A percentile compares a stretch with the other conserved stretches of the same genome.
phyloP scores from a whole-genome alignment of 2,797 vertebrate genomes.

The Aldrovandia affinis region DNA sequence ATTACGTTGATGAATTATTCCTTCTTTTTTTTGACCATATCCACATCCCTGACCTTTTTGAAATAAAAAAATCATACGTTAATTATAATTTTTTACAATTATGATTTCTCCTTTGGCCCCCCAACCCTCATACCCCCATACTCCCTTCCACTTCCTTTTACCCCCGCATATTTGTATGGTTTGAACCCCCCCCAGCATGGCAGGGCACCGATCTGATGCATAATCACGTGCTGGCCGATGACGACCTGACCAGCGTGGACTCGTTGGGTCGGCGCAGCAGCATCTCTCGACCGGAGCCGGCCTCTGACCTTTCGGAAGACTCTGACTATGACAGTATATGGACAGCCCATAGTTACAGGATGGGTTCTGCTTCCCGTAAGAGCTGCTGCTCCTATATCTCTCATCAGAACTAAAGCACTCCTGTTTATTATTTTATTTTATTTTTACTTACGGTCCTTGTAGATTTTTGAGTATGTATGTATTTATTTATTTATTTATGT shows the following conservation, averaged over 20 bases:
- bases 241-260: conserved; percentile 87
- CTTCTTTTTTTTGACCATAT: conserved; percentile 2
- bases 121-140: conserved; percentile 64
- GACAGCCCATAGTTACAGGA: conserved; percentile 97
- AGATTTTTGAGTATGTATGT: conserved; percentile 20
- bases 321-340: conserved; percentile 99
- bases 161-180: conserved; percentile 11
- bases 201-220: conserved; percentile 99
- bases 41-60: conserved; percentile 71
- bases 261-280: conserved; percentile 85
- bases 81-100: background rate
- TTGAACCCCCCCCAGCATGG: conserved; percentile 79
- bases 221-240: conserved; percentile 97
- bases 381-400: conserved; percentile 92
- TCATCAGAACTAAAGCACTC: conserved; percentile 85
- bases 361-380: conserved; percentile 95
- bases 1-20: background rate
- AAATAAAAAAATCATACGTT: conserved; percentile 27
- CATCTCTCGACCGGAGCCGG: conserved; percentile 86
- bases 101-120: conserved; percentile 35
- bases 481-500: too few species aligned
- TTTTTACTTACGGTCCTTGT: conserved; percentile 29
- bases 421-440: too few species aligned
- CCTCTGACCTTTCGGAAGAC: conserved; percentile 91
- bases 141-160: conserved; percentile 35